Percentiles rank a stretch among this genome's conserved stretches.
Evolutionary conservation across 2,797 vertebrate genomes (phyloP).

Genomic region (Eptatretus atami): DNA sequence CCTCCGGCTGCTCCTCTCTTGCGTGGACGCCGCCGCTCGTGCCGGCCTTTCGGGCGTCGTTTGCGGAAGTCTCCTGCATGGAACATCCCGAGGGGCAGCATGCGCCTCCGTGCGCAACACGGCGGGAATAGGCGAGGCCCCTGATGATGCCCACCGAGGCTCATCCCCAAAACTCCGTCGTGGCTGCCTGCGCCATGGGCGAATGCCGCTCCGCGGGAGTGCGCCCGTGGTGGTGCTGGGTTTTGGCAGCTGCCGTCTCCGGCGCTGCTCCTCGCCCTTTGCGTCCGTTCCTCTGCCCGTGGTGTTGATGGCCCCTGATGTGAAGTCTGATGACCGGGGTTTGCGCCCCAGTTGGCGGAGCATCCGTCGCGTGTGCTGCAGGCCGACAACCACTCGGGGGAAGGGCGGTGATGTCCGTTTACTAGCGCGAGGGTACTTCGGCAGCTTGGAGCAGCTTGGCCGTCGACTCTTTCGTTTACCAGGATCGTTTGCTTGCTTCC

Average conservation of each 20-base stretch:
- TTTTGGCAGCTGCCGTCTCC: constrained; percentile 31
- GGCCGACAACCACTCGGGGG: background rate
- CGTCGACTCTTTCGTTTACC: background rate
- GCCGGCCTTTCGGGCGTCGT: background rate
- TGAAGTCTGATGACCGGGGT: constrained; percentile 35
- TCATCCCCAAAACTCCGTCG: no score
- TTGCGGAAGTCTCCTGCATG: background rate
- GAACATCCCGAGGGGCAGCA: background rate
- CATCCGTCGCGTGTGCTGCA: constrained; percentile 19
- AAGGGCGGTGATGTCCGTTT: background rate
- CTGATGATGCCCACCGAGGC: background rate
- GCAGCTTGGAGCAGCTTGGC: background rate
- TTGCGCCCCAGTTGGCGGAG: constrained; percentile 51
- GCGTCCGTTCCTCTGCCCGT: constrained; percentile 39
- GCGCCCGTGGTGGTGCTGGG: constrained; percentile 57
- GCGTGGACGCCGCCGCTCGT: background rate
- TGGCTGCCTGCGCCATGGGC: no score
- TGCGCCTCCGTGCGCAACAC: background rate
- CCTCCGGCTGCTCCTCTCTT: background rate
- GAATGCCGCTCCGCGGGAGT: no score
- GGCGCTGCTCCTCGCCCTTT: constrained; percentile 51
- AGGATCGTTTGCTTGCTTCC: background rate
- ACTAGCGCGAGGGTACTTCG: background rate
- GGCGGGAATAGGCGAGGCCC: background rate
- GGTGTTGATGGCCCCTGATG: constrained; percentile 41